These are phyloP conservation scores for Microctenopoma lineatum DNA, from an alignment of 2,797 vertebrate genomes.

Conservation along the genomic window DNA sequence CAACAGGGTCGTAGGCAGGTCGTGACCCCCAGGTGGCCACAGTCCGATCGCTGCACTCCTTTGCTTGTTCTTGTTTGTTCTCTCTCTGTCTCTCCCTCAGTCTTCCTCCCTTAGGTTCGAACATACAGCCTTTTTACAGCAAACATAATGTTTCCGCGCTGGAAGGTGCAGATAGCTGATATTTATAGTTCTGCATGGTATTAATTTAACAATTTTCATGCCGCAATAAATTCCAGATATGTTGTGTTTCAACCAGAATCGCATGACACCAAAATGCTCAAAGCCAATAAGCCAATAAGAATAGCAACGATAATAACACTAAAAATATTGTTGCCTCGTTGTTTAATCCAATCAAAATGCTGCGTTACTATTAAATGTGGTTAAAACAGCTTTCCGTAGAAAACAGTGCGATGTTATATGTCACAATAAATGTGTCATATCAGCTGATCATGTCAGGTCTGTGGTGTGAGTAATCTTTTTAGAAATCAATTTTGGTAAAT, in stretches of 20 bases:
- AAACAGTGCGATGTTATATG: conserved; percentile 5
- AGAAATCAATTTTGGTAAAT: conserved; percentile 6
- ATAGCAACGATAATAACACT: conserved; percentile 34
- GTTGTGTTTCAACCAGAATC: conserved; percentile 44
- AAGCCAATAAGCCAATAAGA: conserved; percentile 53
- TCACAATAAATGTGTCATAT: conserved; percentile 11
- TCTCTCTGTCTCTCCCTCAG: conserved; percentile 71
- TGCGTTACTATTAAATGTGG: conserved; percentile 26
- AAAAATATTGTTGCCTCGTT: conserved; percentile 51
- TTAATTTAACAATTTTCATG: conserved; percentile 75
- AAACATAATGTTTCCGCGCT: conserved; percentile 22
- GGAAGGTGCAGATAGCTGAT: conserved; percentile 41
- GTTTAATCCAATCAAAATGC: conserved; percentile 45
- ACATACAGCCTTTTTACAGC: conserved; percentile 25
- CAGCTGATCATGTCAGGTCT: background rate
- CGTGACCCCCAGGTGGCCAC: conserved; percentile 93
- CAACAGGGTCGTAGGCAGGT: conserved; percentile 93
- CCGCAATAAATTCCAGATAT: conserved; percentile 36
- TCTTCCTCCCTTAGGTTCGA: conserved; percentile 50
- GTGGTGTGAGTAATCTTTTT: conserved; percentile 5
- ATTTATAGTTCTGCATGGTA: conserved; percentile 47
- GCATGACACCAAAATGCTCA: conserved; percentile 35
- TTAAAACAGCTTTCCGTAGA: conserved; percentile 20
- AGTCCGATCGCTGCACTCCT: conserved; percentile 31
- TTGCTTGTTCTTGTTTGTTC: conserved; percentile 39